A percentile compares a stretch with the other conserved stretches of the same genome.
Conservation (phyloP, 2,888 invertebrate species). For the Torymus texanus region DNA sequence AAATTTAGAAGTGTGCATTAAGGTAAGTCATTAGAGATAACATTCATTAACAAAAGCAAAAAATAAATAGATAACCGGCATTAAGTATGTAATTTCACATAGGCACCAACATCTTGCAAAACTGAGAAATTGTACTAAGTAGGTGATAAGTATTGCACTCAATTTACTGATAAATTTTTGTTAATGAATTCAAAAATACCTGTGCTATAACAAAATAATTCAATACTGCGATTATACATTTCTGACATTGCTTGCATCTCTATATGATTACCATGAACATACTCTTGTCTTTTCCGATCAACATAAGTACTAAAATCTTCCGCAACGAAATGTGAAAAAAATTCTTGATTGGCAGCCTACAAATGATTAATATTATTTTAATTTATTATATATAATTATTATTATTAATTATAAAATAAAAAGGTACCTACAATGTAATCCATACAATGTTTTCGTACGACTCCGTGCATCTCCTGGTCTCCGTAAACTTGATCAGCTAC, state of each 20-base stretch:
- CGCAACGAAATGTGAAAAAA: slow-evolving; percentile 91
- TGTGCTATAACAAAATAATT: slow-evolving; percentile 87
- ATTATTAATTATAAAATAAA: slow-evolving; percentile 11
- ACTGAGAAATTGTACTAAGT: background rate
- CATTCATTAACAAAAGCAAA: too few relatives aligned
- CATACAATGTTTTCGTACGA: slow-evolving; percentile 89
- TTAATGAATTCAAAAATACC: slow-evolving; percentile 73
- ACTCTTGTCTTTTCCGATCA: slow-evolving; percentile 85
- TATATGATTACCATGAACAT: slow-evolving; percentile 92
- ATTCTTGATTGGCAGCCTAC: slow-evolving; percentile 89
- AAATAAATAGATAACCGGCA: too few relatives aligned
- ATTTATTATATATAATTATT: background rate
- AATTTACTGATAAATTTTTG: slow-evolving; percentile 6
- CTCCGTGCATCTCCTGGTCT: slow-evolving; percentile 91
- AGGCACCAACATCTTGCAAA: too few relatives aligned
- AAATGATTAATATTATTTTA: background rate
- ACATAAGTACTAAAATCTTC: slow-evolving; percentile 92
- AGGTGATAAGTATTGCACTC: background rate
- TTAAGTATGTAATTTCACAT: too few relatives aligned
- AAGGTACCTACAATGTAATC: slow-evolving; percentile 86
- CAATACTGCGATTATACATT: slow-evolving; percentile 90
- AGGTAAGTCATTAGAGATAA: too few relatives aligned
- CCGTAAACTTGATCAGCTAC: slow-evolving; percentile 94
- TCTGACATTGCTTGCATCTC: slow-evolving; percentile 95
- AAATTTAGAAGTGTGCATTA: too few relatives aligned